Evolutionary conservation across 2,113 vertebrate species (phyloP), one percentile per base, ranked within the genome.

Genomic region (Scolopax mira): DNA sequence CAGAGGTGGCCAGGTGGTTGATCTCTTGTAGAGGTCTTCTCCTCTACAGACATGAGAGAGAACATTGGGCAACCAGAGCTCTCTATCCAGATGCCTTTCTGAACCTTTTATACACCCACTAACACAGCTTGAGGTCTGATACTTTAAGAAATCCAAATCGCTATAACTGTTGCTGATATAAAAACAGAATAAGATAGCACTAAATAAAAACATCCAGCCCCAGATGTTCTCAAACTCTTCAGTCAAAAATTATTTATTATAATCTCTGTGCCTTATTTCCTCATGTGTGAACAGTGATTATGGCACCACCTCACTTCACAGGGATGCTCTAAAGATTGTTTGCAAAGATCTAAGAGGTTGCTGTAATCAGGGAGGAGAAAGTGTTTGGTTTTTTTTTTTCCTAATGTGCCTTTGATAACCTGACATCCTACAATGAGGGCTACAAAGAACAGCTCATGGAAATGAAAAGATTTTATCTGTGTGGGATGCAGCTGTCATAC

Each of bases 381-480:
- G 51, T 71, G 48, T 0, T 46, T 91, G n/a, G n/a, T n/a, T 92
- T 58, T 77, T 85, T 71, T 64, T 27, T 35, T 51, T 51, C 7
- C 62, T 78, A 73, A 77, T 13, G 37, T 28, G 46, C 60, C 60
- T 88, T 92, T 97, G 88, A 90, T 95, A 92, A 90, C 60, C 54
- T 90, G 85, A 72, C 82, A 88, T 79, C 46, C 54, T 58, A 77
- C 54, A 75, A 37, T 0, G 6, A 95, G 58, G 64, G 25, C 58
- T 87, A 75, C 78, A 73, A 93, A 79, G 71, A 92, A 54, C 31
- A 69, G 79, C 70, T 89, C 81, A 58, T 82, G 58, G 81, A 91
- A 94, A 96, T 79, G 58, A 93, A 85, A 89, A 85, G 79, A 91
- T 77, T 70, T 3, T 70, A 96, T 93, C 91, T 85, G 67, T 71